Conservation (phyloP, 2,113 vertebrate species). For the Heterotis niloticus region DNA sequence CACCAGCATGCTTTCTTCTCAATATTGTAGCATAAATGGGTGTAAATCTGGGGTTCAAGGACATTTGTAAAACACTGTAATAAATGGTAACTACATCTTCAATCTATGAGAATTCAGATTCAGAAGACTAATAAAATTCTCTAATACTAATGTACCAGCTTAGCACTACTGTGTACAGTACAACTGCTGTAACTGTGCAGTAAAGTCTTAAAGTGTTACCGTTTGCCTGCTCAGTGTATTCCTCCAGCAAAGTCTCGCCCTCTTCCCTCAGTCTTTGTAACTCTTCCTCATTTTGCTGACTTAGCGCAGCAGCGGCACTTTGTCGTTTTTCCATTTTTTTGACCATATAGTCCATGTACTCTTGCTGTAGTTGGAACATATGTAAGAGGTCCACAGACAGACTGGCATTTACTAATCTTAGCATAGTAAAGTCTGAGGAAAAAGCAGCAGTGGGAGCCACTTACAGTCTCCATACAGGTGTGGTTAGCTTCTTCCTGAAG, state of each 20-base stretch:
- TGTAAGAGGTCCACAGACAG: not conserved
- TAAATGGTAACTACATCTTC: no score
- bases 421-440: no score
- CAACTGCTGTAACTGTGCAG: not conserved
- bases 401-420: no score
- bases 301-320: conserved; percentile 41
- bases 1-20: no score
- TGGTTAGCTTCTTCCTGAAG: conserved; percentile 39
- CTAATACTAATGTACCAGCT: no score
- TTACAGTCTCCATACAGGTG: conserved; percentile 43
- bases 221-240: conserved; percentile 32
- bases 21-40: no score
- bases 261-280: conserved; percentile 39
- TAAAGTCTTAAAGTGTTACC: conserved; percentile 22
- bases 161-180: no score
- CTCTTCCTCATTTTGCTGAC: conserved; percentile 43
- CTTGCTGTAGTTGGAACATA: conserved; percentile 31
- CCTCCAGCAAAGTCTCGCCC: conserved; percentile 34
- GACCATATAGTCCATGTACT: conserved; percentile 50
- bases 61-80: no score
- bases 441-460: conserved; percentile 11
- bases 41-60: no score
- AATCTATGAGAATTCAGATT: no score
- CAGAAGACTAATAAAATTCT: no score
- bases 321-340: conserved; percentile 45